These are phyloP conservation scores for Cepaea hortensis DNA, from an alignment of 2,888 invertebrate genomes.

Conservation along the genomic window DNA sequence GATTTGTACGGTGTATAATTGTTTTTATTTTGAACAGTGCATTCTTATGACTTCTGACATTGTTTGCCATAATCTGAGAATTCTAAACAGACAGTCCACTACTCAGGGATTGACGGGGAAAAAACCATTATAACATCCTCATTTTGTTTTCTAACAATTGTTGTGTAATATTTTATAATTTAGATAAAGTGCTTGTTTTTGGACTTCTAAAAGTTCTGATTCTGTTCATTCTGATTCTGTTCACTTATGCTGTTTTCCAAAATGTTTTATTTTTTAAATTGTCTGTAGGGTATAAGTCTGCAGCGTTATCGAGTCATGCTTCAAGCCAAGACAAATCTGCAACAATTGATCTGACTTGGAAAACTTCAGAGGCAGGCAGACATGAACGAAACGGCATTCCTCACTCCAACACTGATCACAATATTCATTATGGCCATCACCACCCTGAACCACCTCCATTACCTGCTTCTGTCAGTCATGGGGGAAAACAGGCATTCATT, in stretches of 20 bases:
- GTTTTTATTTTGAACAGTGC: no score
- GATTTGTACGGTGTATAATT: no score
- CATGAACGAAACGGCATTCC: conserved; percentile 38
- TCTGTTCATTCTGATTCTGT: neutral
- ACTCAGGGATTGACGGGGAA: no score
- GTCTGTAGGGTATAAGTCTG: neutral
- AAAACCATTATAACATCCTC: no score
- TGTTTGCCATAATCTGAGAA: no score
- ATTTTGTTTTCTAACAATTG: no score
- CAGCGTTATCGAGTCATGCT: neutral
- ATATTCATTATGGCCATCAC: conserved; percentile 43
- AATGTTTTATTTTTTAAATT: neutral
- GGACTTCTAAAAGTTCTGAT: neutral
- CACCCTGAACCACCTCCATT: conserved; percentile 31
- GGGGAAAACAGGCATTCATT: conserved; percentile 15
- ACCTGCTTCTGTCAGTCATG: conserved; percentile 29
- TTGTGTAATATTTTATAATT: no score
- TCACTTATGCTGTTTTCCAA: neutral
- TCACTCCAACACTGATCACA: conserved; percentile 51
- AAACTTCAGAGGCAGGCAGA: conserved; percentile 16
- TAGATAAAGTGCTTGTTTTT: no score
- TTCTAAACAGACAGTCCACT: no score
- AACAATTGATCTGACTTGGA: conserved; percentile 5
- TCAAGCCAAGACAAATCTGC: neutral
- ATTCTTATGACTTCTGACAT: no score